These are phyloP conservation scores for Gallinago paraguaiae DNA, from an alignment of 2,113 vertebrate genomes.

Conservation along the genomic window DNA sequence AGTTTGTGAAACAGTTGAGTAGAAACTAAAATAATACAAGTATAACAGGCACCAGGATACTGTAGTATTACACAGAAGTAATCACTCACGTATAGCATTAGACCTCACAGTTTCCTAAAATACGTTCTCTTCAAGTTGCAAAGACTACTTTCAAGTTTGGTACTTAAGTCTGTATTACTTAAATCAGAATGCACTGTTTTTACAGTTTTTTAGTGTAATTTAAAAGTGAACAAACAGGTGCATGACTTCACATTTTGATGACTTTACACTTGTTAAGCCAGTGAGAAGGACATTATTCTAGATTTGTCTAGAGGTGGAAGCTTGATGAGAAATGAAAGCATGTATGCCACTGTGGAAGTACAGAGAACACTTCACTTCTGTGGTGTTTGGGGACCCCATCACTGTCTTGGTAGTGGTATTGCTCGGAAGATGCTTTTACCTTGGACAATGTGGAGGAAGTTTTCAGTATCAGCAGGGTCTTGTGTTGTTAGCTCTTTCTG, in stretches of 20 bases:
- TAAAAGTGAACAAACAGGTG: not conserved
- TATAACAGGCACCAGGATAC: not conserved
- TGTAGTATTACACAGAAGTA: not conserved
- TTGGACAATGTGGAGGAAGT: not conserved
- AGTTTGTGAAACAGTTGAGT: not conserved
- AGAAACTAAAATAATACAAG: not conserved
- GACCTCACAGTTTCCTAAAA: not conserved
- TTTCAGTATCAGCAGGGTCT: not conserved
- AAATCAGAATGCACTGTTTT: not conserved
- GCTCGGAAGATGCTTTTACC: not conserved
- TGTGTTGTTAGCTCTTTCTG: not conserved
- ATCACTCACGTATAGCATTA: not conserved
- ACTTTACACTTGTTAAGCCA: not conserved
- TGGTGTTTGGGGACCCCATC: fast-evolving
- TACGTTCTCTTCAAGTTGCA: not conserved
- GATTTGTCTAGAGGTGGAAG: not conserved
- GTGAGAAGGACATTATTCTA: not conserved
- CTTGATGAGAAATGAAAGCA: not conserved
- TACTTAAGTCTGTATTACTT: not conserved
- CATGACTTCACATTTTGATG: not conserved
- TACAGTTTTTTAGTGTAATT: not conserved
- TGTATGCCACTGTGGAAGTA: not conserved
- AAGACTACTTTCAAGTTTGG: not conserved
- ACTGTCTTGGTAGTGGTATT: not conserved
- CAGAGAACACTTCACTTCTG: not conserved